Base-by-base conservation (phyloP, 2,888 invertebrate species). In the Heterodera filipjevi region DNA sequence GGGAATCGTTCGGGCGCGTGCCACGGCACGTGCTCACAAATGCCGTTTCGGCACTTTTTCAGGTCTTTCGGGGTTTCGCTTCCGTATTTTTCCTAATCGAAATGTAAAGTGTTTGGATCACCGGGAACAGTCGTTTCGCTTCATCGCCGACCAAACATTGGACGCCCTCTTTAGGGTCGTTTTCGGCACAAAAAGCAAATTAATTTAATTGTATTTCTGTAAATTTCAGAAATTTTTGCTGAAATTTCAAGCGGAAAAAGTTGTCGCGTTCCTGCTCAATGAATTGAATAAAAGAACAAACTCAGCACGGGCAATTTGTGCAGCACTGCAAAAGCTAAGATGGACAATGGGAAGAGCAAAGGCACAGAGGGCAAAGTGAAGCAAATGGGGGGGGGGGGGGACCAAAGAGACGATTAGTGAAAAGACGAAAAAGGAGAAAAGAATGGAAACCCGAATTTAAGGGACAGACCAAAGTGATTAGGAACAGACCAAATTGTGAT, bases 111-210 rank as follows among this genome's bases (percentile, higher is more conserved):
- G 76, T 32, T 46, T 81, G 59, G 77, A 78, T 66, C 77, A 80
- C 22, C 49, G 66, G n/a, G 82, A 82, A 10, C 77, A 80, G 33
- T 66, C 78, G 16, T 64, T 82, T 8, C 83, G 82, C 5, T 59
- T 82, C 30, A 68, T 84, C 35, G 82, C 82, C 66, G 82, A 82
- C 39, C 82, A 82, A 59, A 53, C 79, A 39, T 70, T 82, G 39
- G 79, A 82, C 66, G 77, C 80, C 46, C 68, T 84, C 22, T 83
- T 82, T n/a, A 44, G 82, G 46, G 82, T 82, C 33, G 2, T 14
- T 27, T 27, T 46, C 19, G 5, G 19, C 33, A 46, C 30, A 19
- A 30, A 10, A n/a, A 12, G 32, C 59, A 1, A 66, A 64, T 2
- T 16, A 44, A 0, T 3, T 8, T 6, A 19, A n/a, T 12, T n/a